Evolutionary conservation across 2,888 invertebrate genomes (phyloP).

Genomic region (Odontocerum albicorne): DNA sequence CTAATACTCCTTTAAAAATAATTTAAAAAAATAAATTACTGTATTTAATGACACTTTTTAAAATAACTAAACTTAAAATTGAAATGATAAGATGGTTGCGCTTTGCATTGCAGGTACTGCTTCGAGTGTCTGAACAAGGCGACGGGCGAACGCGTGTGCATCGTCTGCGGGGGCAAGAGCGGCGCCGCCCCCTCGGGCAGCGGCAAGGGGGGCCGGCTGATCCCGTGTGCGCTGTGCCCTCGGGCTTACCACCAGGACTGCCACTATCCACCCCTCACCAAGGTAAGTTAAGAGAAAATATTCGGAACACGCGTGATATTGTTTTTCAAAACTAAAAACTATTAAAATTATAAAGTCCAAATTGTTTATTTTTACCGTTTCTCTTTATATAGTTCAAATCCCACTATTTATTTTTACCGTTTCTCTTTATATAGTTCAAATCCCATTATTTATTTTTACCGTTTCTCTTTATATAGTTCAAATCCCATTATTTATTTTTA

Average conservation of each 20-base stretch:
- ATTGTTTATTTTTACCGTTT: background rate
- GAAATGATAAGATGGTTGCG: no score
- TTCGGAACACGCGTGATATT: background rate
- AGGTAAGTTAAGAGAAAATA: conserved; percentile 43
- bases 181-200: conserved; percentile 36
- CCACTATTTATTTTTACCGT: background rate
- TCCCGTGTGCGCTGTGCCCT: conserved; percentile 88
- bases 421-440: background rate
- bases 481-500: no score
- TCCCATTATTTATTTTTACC: background rate
- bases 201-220: conserved; percentile 60
- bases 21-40: no score
- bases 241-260: conserved; percentile 93
- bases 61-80: no score
- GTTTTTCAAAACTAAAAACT: background rate
- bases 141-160: conserved; percentile 89
- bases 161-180: conserved; percentile 80
- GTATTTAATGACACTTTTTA: no score
- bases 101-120: conserved; percentile 81
- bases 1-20: no score
- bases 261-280: conserved; percentile 82
- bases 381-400: background rate
- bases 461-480: no score
- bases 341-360: background rate
- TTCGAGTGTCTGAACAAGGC: conserved; percentile 94